Evolutionary conservation across 2,888 invertebrate genomes (phyloP).

Genomic region (Dichetophora obliterata): DNA sequence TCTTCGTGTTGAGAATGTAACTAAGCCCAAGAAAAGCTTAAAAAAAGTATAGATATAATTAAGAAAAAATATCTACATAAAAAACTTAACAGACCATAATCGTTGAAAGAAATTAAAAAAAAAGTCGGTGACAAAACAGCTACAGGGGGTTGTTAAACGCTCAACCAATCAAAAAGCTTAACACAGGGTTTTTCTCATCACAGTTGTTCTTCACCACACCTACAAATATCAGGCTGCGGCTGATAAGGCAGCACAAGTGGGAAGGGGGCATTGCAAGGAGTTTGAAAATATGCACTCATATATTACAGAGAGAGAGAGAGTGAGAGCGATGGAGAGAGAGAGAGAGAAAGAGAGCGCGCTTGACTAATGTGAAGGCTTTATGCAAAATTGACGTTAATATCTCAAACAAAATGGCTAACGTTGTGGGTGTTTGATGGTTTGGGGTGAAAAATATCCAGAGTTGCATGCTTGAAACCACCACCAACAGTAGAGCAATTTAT

Average conservation of each 20-base stretch:
- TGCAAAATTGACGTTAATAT: background rate
- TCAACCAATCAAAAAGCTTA: constrained; percentile 52
- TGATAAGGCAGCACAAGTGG: background rate
- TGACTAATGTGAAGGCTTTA: background rate
- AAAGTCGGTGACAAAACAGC: background rate
- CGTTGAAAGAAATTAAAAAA: too few relatives aligned
- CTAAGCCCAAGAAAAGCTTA: too few relatives aligned
- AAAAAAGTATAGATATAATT: too few relatives aligned
- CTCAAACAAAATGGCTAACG: constrained; percentile 67
- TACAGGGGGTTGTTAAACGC: constrained; percentile 52
- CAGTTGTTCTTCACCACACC: constrained; percentile 14
- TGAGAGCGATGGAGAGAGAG: background rate
- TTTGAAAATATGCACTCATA: background rate
- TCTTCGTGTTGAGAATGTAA: too few relatives aligned
- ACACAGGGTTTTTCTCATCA: background rate
- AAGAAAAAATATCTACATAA: too few relatives aligned
- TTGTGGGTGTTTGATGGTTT: constrained; percentile 31
- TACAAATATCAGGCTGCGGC: background rate
- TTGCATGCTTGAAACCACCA: constrained; percentile 13
- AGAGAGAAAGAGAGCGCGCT: background rate
- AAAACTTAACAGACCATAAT: too few relatives aligned
- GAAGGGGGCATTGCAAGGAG: background rate
- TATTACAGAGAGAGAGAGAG: background rate
- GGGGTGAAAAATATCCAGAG: background rate
- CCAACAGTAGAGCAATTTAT: constrained; percentile 46